These are phyloP conservation scores for Pseudolaguvia tuberculata DNA, from an alignment of 2,113 vertebrate genomes.

Conservation along the genomic window DNA sequence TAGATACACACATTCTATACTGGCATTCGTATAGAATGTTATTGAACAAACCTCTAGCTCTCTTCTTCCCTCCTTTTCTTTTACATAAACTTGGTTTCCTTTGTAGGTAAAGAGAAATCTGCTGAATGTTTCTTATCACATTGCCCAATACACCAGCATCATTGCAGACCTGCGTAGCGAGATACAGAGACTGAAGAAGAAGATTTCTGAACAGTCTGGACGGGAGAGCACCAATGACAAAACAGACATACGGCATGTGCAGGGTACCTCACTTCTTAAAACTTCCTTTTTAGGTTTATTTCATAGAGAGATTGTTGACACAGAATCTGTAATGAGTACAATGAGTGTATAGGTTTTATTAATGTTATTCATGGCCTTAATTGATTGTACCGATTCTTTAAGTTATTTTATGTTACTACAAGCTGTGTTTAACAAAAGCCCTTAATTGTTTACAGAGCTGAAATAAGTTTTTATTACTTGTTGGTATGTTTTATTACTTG, in stretches of 20 bases:
- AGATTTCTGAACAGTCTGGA: constrained; percentile 71
- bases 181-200: constrained; percentile 79
- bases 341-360: background rate
- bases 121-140: constrained; percentile 82
- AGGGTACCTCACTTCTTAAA: constrained; percentile 70
- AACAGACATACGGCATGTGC: constrained; percentile 71
- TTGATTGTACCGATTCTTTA: background rate
- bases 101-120: constrained; percentile 82
- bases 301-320: no score
- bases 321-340: no score
- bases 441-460: background rate
- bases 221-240: constrained; percentile 60
- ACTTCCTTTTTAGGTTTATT: no score
- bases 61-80: background rate
- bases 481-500: background rate
- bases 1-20: no score
- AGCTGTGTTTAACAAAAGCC: background rate
- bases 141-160: constrained; percentile 85
- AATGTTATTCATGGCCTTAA: background rate
- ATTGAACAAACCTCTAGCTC: background rate
- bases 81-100: background rate
- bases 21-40: background rate
- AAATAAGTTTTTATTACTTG: background rate
- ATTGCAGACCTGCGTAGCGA: constrained; percentile 80
- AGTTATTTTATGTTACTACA: background rate